These are phyloP conservation scores for Recurvirostra avosetta DNA, from an alignment of 2,113 vertebrate genomes.

Conservation along the genomic window DNA sequence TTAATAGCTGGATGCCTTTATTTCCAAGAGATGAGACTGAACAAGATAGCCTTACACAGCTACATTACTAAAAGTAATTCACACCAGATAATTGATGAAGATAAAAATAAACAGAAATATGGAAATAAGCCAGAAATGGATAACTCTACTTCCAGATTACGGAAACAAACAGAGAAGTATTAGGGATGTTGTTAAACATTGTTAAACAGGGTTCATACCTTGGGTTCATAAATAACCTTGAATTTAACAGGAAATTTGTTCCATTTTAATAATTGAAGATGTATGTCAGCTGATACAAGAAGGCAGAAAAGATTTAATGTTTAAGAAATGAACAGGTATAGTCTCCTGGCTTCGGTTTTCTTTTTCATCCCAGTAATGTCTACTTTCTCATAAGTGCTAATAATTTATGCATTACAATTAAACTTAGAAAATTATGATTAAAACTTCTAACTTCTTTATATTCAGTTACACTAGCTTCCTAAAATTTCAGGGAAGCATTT, in stretches of 20 bases:
- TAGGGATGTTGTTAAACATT: neutral
- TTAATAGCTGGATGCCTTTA: neutral
- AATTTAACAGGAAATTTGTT: neutral
- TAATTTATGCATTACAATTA: neutral
- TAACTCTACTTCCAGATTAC: neutral
- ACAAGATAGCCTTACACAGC: neutral
- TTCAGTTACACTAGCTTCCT: neutral
- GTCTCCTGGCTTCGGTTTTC: neutral
- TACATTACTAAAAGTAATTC: neutral
- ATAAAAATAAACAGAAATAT: neutral
- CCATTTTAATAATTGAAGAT: neutral
- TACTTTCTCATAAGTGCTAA: neutral
- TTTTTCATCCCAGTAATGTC: neutral
- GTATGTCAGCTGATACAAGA: neutral
- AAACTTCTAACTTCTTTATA: neutral
- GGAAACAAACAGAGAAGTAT: neutral
- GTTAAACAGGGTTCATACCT: neutral
- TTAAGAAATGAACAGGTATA: neutral
- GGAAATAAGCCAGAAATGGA: neutral
- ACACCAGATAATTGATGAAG: neutral
- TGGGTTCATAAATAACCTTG: neutral
- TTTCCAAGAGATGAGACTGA: neutral
- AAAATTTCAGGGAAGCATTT: neutral
- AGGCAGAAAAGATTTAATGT: neutral
- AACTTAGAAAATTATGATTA: neutral